Evolutionary conservation across 2,113 vertebrate genomes (phyloP), one percentile per base, ranked within the genome.

Genomic region (Chlamydotis undulata): DNA sequence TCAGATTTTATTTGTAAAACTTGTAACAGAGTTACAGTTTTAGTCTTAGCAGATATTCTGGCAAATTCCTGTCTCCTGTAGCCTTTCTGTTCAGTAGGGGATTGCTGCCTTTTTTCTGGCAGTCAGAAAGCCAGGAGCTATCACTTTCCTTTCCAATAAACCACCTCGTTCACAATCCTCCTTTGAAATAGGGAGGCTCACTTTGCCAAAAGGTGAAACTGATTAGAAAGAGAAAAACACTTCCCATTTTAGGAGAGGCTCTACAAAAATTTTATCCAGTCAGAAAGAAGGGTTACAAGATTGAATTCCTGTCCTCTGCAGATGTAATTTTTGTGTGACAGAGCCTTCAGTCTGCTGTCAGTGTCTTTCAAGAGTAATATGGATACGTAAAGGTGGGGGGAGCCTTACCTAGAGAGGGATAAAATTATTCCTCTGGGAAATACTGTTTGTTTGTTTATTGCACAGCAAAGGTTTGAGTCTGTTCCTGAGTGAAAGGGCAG

Each of bases 301-400:
- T 95, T 83, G 79, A 93, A 94, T 96, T 94, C 43, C 47, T 94
- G 90, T 92, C 56, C 2, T 6, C 60, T 56, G 26, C 65, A 75
- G 63, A 93, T 94, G 79, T 71, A 86, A 89, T 94, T 96, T 92
- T 83, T 91, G 56, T 88, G 76, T 96, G 93, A 81, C 93, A 90
- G 70, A 94, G 63, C 67, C 71, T 91, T 94, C 87, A 90, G 37
- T 83, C 63, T 92, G 79, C 93, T 95, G 85, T 94, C 93, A 93
- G 52, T 88, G 75, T 83, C 90, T 94, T 93, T 87, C 71, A 89
- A 31, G 69, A 84, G 69, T 64, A 89, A 80, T 68, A 68, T 4
- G 33, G 22, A 16, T 73, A 61, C 64, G 67, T 81, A 76, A 89
- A 89, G 50, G 22, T 3, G 0, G 9, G 45, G n/a, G 43, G 13